phyloP scores from a whole-genome alignment of 2,797 vertebrate species.

The Alca torda region DNA sequence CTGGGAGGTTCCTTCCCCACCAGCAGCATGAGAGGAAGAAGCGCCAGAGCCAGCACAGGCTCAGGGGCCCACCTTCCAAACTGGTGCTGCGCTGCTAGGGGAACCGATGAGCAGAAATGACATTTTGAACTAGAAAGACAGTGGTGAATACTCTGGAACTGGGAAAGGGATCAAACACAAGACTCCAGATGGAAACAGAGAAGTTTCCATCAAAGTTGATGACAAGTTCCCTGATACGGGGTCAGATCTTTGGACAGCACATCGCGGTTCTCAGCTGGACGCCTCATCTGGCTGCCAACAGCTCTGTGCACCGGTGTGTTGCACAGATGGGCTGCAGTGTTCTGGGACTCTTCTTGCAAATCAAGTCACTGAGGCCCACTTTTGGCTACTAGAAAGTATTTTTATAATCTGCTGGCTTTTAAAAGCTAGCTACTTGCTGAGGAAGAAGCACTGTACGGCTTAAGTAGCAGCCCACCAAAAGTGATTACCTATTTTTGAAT shows the following conservation, averaged over 20 bases:
- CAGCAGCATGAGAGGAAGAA: neutral
- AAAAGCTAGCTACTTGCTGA: neutral
- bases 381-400: neutral
- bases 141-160: neutral
- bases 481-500: neutral
- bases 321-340: neutral
- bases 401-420: neutral
- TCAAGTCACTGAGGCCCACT: neutral
- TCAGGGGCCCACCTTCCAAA: neutral
- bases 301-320: neutral
- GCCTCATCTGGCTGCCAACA: neutral
- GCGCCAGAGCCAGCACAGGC: neutral
- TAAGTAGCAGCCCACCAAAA: neutral
- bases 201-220: neutral
- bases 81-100: neutral
- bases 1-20: neutral
- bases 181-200: neutral
- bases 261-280: neutral
- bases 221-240: neutral
- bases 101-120: neutral
- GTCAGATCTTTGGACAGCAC: neutral
- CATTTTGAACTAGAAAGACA: neutral
- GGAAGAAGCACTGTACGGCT: neutral
- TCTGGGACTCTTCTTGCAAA: neutral
- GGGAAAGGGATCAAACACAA: neutral